Conservation (phyloP, 2,888 invertebrate genomes). For the Phanerotoma sp. region DNA sequence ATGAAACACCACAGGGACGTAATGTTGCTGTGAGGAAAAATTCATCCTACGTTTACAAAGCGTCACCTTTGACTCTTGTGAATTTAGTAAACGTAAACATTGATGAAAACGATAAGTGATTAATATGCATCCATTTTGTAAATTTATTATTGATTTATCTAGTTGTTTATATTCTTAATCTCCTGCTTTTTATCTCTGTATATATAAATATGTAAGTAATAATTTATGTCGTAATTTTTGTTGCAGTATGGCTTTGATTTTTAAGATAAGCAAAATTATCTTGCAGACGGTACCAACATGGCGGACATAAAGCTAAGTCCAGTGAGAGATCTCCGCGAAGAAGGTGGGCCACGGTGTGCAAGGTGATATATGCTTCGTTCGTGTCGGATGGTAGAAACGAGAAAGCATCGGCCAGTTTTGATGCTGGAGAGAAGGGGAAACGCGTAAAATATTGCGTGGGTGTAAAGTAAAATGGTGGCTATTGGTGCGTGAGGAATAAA, state of each 20-base stretch:
- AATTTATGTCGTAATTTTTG: constrained; percentile 4
- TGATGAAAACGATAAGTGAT: neutral
- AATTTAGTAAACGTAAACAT: constrained; percentile 3
- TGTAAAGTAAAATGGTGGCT: constrained; percentile 54
- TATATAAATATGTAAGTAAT: neutral
- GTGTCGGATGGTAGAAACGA: constrained; percentile 41
- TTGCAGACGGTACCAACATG: constrained; percentile 45
- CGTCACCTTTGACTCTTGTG: constrained; percentile 6
- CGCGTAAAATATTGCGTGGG: constrained; percentile 50
- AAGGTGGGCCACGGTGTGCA: constrained; percentile 28
- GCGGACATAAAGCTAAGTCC: constrained; percentile 31
- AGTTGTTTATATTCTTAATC: neutral
- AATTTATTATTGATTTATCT: neutral
- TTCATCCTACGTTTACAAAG: neutral
- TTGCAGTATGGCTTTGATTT: neutral
- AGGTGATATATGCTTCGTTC: constrained; percentile 50
- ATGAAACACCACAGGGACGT: constrained; percentile 5
- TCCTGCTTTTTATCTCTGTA: neutral
- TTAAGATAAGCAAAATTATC: constrained; percentile 15
- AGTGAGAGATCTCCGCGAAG: neutral
- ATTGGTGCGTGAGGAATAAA: constrained; percentile 1
- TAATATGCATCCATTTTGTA: neutral
- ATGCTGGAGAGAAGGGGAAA: constrained; percentile 28
- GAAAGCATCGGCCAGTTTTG: constrained; percentile 19
- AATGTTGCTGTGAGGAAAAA: neutral